These are phyloP conservation scores for Gerris lacustris DNA, from an alignment of 2,888 invertebrate species.

Conservation along the genomic window DNA sequence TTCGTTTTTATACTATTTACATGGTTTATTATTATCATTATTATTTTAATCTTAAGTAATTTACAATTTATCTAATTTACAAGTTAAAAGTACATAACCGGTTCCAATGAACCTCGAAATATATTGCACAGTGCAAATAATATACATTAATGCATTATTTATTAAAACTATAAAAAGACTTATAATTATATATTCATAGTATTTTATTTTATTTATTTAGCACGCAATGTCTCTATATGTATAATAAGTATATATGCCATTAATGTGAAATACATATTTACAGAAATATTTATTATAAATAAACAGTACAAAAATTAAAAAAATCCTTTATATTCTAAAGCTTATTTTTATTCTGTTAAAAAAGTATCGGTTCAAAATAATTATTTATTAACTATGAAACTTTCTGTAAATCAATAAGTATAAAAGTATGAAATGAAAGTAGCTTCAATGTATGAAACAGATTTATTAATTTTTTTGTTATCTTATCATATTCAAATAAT, in stretches of 20 bases:
- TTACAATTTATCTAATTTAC: background rate
- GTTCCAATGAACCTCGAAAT: background rate
- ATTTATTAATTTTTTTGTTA: too few relatives aligned
- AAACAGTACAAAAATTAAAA: background rate
- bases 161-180: background rate
- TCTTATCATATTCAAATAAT: too few relatives aligned
- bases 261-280: background rate
- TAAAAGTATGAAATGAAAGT: too few relatives aligned
- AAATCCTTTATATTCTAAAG: background rate
- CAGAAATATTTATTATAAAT: background rate
- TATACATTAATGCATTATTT: background rate
- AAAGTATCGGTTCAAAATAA: too few relatives aligned
- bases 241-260: background rate
- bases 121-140: constrained; percentile 2
- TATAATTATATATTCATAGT: background rate
- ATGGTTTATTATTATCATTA: too few relatives aligned
- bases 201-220: background rate
- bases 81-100: background rate
- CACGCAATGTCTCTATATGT: background rate
- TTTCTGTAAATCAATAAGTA: too few relatives aligned
- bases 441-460: too few relatives aligned
- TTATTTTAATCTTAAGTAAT: background rate
- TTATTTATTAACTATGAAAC: too few relatives aligned
- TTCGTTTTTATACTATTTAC: too few relatives aligned
- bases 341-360: too few relatives aligned